Percentiles rank a stretch among this genome's conserved stretches.
Evolutionary conservation across 37 sponge, comb jelly and placozoan genomes (phyloP).

Genomic region (Ephydatia muelleri): DNA sequence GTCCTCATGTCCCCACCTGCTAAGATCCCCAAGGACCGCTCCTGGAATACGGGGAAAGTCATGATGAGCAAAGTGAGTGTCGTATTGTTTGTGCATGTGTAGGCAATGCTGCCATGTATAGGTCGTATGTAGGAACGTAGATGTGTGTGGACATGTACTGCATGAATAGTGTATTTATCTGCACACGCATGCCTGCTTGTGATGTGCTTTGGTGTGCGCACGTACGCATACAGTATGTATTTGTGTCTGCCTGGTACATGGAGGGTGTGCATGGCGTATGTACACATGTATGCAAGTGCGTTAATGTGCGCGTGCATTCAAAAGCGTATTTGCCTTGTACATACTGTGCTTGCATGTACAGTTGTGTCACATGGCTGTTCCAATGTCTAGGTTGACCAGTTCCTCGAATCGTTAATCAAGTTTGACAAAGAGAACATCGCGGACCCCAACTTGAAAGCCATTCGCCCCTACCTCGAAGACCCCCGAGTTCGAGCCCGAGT

Average conservation of each 20-base stretch:
- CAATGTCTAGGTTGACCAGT: slow-evolving; percentile 96
- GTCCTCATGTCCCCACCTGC: slow-evolving; percentile 77
- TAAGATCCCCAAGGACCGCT: slow-evolving; percentile 95
- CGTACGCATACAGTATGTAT: no score
- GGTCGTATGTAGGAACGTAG: background rate
- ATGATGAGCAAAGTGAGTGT: slow-evolving; percentile 81
- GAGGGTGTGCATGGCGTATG: no score
- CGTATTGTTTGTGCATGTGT: background rate
- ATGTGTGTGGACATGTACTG: no score
- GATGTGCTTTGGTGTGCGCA: no score
- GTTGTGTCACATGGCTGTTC: no score
- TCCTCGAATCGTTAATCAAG: slow-evolving; percentile 87
- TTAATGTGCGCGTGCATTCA: no score
- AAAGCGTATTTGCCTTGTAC: no score
- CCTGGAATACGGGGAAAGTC: slow-evolving; percentile 89
- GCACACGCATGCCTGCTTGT: no score
- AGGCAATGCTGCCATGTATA: background rate
- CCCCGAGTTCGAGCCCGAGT: slow-evolving; percentile 89
- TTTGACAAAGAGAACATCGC: slow-evolving; percentile 98
- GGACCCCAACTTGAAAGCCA: slow-evolving; percentile 88
- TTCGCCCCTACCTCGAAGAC: slow-evolving; percentile 82
- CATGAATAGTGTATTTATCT: no score
- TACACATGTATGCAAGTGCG: no score
- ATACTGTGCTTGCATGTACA: no score
- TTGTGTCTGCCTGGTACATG: no score